Evolutionary conservation across 2,797 vertebrate genomes (phyloP), one percentile per base, ranked within the genome.

Genomic region (Catharus ustulatus): DNA sequence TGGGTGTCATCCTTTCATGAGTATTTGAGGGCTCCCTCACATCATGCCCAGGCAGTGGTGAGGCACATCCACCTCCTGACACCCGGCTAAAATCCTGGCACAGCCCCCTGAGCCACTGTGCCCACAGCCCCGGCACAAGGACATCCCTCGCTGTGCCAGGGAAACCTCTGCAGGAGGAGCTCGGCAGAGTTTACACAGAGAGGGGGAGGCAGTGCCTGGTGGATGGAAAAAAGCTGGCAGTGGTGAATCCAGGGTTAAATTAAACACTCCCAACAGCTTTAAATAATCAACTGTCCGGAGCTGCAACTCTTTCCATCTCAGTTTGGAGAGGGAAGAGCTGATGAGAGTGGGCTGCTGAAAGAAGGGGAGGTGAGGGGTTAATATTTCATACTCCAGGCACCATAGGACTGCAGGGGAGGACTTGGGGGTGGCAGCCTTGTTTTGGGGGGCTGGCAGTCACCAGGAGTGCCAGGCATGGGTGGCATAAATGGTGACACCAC

Each of bases 251-350:
- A 36, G 84, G 78, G 83, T 80, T 96, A 97, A 95, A 93, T 95
- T 96, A 97, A 97, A 97, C 96, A 97, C 66, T 93, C 77, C 57
- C 13, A 91, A 96, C 95, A 97, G 96, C 92, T 97, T 95, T 91
- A 94, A 95, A 85, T 84, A 97, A 96, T 95, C 96, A 95, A 78
- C 94, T 93, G 77, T 77, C 89, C 36, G 0, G 83, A 90, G 83
- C 80, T 49, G 66, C 63, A 76, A 8, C 74, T 78, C 40, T 74
- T 94, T 87, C 91, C 73, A 67, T 77, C 94, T 78, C 48, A 9
- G 83, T 76, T 88, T 84, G 89, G 69, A 83, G 86, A 75, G 64
- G 64, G 88, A 74, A 62, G 42, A 13, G 84, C 84, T 90, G 93
- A 9, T 48, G 95, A 94, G 84, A 87, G 72, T 59, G 36, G 81